phyloP scores from a whole-genome alignment of 2,888 invertebrate species.

The Cotesia congregata region DNA sequence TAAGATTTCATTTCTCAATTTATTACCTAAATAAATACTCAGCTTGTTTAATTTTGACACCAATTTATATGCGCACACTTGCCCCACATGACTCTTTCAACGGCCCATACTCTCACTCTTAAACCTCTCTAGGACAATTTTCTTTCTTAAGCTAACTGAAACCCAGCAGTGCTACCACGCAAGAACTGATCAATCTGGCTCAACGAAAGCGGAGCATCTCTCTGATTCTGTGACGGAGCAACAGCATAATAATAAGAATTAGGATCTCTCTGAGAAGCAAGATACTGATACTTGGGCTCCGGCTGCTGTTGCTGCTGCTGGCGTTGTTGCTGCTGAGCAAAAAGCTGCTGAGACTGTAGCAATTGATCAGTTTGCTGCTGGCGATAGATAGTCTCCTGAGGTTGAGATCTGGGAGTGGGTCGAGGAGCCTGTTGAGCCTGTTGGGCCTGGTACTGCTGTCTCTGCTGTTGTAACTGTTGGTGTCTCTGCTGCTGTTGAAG shows the following conservation, averaged over 20 bases:
- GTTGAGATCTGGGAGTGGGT: slow-evolving; percentile 49
- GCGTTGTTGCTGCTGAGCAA: slow-evolving; percentile 78
- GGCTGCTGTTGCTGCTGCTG: slow-evolving; percentile 72
- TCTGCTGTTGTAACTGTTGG: slow-evolving; percentile 64
- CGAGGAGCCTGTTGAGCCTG: slow-evolving; percentile 57
- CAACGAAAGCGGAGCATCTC: slow-evolving; percentile 60
- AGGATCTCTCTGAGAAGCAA: slow-evolving; percentile 65
- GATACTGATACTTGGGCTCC: slow-evolving; percentile 67
- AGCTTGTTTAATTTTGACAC: too few relatives aligned
- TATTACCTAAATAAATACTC: too few relatives aligned
- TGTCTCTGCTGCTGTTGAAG: slow-evolving; percentile 74
- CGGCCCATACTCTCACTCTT: neutral
- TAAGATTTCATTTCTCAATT: too few relatives aligned
- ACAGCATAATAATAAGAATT: slow-evolving; percentile 68
- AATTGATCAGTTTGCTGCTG: slow-evolving; percentile 76
- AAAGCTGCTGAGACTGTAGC: slow-evolving; percentile 77
- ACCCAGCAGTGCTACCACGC: slow-evolving; percentile 71
- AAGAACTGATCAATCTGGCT: slow-evolving; percentile 87
- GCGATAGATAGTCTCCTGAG: slow-evolving; percentile 71
- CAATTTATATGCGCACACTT: too few relatives aligned
- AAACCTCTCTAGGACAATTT: neutral
- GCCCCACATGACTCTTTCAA: neutral
- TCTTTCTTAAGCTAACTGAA: slow-evolving; percentile 39
- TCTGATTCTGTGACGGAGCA: slow-evolving; percentile 64
- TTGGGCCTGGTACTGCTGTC: slow-evolving; percentile 68